Conservation (phyloP, 2,113 vertebrate species). For the Protobothrops flavoviridis region DNA sequence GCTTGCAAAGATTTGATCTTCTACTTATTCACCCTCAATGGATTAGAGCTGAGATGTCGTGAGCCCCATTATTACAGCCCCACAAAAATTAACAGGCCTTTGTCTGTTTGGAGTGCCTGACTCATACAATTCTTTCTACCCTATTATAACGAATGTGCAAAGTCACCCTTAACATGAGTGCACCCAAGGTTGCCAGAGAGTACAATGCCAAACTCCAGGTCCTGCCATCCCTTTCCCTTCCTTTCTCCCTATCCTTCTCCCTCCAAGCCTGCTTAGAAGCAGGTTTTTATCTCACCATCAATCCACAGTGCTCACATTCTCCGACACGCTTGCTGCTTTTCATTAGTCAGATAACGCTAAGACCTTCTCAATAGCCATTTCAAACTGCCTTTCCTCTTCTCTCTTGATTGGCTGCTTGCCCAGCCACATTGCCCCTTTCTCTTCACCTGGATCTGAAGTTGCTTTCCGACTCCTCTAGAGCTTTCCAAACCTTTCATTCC, state of each 20-base stretch:
- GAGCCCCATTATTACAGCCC: neutral
- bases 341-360: constrained; percentile 62
- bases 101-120: neutral
- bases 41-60: neutral
- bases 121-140: neutral
- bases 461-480: neutral
- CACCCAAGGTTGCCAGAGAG: neutral
- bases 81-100: neutral
- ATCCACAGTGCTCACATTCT: constrained; percentile 62
- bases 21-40: neutral
- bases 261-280: constrained; percentile 34
- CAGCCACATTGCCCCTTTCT: neutral
- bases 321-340: constrained; percentile 65
- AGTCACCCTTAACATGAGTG: neutral
- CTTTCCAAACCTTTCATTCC: neutral
- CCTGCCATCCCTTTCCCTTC: constrained; percentile 32
- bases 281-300: constrained; percentile 67
- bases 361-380: constrained; percentile 19
- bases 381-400: constrained; percentile 27
- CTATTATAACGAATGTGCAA: neutral
- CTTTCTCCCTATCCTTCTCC: neutral
- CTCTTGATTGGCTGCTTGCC: rapidly evolving
- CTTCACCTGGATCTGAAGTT: neutral
- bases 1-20: neutral
- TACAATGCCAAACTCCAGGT: neutral